These are phyloP conservation scores for Cepaea hortensis DNA, from an alignment of 2,888 invertebrate genomes.

Conservation along the genomic window DNA sequence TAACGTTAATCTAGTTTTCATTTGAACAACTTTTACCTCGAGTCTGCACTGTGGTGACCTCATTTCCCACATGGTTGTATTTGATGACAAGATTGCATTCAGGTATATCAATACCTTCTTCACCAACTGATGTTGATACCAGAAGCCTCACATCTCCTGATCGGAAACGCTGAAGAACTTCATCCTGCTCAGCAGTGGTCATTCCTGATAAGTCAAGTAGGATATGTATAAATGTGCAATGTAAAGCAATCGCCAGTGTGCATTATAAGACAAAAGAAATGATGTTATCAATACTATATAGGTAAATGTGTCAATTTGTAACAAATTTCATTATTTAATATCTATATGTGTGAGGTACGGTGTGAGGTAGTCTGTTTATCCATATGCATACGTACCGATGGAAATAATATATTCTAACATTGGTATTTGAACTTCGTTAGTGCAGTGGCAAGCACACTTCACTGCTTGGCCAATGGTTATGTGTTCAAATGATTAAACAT, in stretches of 20 bases:
- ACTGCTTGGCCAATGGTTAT: too few species aligned
- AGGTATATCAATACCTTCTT: conserved; percentile 67
- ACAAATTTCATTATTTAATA: too few species aligned
- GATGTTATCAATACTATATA: neutral
- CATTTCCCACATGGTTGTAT: conserved; percentile 67
- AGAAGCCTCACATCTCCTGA: conserved; percentile 54
- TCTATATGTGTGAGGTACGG: too few species aligned
- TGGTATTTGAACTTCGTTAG: too few species aligned
- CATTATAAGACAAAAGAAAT: neutral
- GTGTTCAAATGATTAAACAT: too few species aligned
- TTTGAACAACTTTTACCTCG: conserved; percentile 50
- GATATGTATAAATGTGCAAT: neutral
- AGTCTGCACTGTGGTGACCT: conserved; percentile 63
- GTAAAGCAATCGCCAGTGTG: neutral
- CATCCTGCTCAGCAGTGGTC: conserved; percentile 55
- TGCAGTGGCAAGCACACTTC: too few species aligned
- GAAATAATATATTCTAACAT: too few species aligned
- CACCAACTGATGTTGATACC: conserved; percentile 64
- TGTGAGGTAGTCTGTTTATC: too few species aligned
- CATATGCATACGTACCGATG: too few species aligned
- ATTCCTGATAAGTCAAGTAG: conserved; percentile 48
- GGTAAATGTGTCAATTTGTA: too few species aligned
- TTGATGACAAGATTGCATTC: conserved; percentile 65
- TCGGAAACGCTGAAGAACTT: conserved; percentile 51
- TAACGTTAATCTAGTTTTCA: too few species aligned